These are phyloP conservation scores for Cremastinae sp. DNA, from an alignment of 2,888 invertebrate genomes.

Conservation along the genomic window DNA sequence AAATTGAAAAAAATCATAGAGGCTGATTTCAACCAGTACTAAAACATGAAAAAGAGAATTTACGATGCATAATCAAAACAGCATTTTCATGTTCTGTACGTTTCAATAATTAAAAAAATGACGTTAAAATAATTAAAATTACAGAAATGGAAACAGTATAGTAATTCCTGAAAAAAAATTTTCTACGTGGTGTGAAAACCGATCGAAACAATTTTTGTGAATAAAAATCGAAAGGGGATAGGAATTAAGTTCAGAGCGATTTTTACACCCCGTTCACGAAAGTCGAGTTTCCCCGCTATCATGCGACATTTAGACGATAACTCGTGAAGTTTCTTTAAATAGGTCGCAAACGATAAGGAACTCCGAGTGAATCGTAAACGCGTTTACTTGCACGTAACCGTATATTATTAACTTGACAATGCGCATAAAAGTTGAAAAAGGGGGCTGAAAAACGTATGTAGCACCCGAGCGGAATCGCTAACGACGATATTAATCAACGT, in stretches of 20 bases:
- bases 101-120: too few species aligned
- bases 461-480: not conserved
- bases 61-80: too few species aligned
- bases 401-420: not conserved
- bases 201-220: not conserved
- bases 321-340: slow-evolving; percentile 51
- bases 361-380: slow-evolving; percentile 25
- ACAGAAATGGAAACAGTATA: too few species aligned
- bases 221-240: not conserved
- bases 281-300: slow-evolving; percentile 17
- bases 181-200: too few species aligned
- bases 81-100: too few species aligned
- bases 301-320: slow-evolving; percentile 48
- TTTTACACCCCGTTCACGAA: slow-evolving; percentile 34
- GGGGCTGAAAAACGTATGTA: not conserved
- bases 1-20: too few species aligned
- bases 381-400: slow-evolving; percentile 1
- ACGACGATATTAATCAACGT: slow-evolving; percentile 30
- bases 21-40: too few species aligned
- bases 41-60: too few species aligned
- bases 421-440: slow-evolving; percentile 19
- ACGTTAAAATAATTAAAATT: too few species aligned
- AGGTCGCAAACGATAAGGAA: slow-evolving; percentile 64
- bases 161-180: too few species aligned
- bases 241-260: not conserved